These are phyloP conservation scores for Tortrix viridana DNA, from an alignment of 2,888 invertebrate species.

Conservation along the genomic window DNA sequence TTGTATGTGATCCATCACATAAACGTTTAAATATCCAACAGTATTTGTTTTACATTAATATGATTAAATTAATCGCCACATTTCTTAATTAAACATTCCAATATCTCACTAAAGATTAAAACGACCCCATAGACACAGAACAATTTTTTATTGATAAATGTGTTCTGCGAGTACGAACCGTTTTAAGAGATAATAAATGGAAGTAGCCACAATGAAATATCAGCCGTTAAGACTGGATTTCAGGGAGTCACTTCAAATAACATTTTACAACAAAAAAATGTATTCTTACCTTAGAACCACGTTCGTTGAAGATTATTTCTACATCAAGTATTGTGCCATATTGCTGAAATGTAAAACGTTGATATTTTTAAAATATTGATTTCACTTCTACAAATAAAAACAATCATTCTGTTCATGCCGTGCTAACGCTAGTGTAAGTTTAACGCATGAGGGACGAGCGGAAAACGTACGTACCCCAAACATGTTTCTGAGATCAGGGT, in stretches of 20 bases:
- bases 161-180: constrained; percentile 12
- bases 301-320: constrained; percentile 99
- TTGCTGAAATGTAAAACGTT: constrained; percentile 90
- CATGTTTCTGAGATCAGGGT: constrained; percentile 98
- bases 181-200: constrained; percentile 35
- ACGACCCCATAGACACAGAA: constrained; percentile 19
- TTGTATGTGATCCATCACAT: not conserved
- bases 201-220: constrained; percentile 65
- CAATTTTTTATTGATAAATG: not conserved
- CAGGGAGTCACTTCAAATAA: constrained; percentile 63
- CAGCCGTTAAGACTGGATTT: constrained; percentile 53
- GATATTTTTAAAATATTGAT: constrained; percentile 53
- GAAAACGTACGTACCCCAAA: constrained; percentile 93
- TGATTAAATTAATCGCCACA: too few species aligned
- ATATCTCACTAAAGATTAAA: constrained; percentile 26
- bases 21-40: not conserved
- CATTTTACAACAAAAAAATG: constrained; percentile 43
- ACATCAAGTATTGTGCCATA: constrained; percentile 99
- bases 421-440: constrained; percentile 38
- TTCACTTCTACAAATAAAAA: constrained; percentile 28
- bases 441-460: not conserved
- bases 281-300: constrained; percentile 98
- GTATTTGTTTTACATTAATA: too few species aligned
- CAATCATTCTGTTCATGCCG: constrained; percentile 42
- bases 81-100: constrained; percentile 5